These are phyloP conservation scores for Trichacis sp. DNA, from an alignment of 2,888 invertebrate species.

Conservation along the genomic window DNA sequence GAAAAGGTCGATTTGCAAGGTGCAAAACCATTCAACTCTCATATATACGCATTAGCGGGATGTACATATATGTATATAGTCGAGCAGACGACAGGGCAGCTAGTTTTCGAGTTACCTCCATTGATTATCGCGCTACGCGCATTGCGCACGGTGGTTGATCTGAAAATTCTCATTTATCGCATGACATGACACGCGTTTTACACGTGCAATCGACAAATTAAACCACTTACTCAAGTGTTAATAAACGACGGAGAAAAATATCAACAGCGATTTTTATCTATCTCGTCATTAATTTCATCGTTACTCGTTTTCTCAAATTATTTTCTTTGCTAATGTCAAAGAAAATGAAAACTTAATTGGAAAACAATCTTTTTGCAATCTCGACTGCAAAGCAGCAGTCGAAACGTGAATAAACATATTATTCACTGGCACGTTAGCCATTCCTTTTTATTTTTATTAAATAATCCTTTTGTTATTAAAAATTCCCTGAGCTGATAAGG, in stretches of 20 bases:
- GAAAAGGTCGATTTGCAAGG: too few species aligned
- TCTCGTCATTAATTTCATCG: slow-evolving; percentile 7
- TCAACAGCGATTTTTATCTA: background rate
- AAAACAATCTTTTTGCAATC: too few species aligned
- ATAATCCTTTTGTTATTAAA: too few species aligned
- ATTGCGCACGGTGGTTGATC: slow-evolving; percentile 28
- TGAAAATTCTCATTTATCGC: slow-evolving; percentile 32
- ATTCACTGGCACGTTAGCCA: too few species aligned
- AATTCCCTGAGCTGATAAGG: too few species aligned
- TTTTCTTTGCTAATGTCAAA: too few species aligned
- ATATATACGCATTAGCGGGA: slow-evolving; percentile 2
- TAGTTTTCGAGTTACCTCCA: slow-evolving; percentile 30
- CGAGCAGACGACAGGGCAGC: slow-evolving; percentile 24
- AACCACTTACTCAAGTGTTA: slow-evolving; percentile 9
- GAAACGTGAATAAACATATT: too few species aligned
- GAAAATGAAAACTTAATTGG: too few species aligned
- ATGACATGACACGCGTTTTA: slow-evolving; percentile 25
- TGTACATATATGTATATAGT: background rate
- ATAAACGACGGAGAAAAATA: background rate
- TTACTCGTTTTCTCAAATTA: too few species aligned
- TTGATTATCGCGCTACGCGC: slow-evolving; percentile 32
- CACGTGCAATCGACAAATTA: slow-evolving; percentile 18
- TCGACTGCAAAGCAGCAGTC: too few species aligned
- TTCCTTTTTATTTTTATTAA: too few species aligned
- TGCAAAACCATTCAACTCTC: too few species aligned